Evolutionary conservation across 1,140 invertebrate genomes (phyloP), one percentile per base, ranked within the genome.

Genomic region (Metopolophium dirhodum): DNA sequence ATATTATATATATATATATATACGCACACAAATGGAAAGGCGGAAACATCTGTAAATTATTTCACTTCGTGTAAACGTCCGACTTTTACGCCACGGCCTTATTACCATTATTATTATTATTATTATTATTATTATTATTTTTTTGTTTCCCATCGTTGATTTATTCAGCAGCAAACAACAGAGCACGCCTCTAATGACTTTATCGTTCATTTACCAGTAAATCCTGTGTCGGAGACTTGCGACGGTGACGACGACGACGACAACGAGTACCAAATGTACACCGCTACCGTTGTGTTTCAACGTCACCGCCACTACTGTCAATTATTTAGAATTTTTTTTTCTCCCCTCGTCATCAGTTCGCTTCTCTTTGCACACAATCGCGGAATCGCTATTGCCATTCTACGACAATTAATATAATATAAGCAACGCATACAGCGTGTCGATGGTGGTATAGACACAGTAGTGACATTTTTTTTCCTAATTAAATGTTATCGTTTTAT

Each of bases 101-200:
- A n/a, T 47, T 26, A 49, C 30, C 30, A 47, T 87, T 87, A 87
- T 87, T 87, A 87, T 47, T n/a, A 86, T 86, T 26, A 23, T 85
- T 26, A 45, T 7, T 87, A 87, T 87, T 87, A 87, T 47, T n/a
- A 86, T 86, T 26, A 23, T 85, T 26, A 45, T 23, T 30, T 61
- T 8, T 57, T 26, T 61, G 11, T 61, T 68, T 45, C 26, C 47
- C 26, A 14, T 30, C 1, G 45, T 49, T 30, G 41, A 87, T 87
- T 87, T 87, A 47, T 87, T 87, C 85, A 47, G 26, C 85, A 47
- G 26, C 30, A n/a, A 87, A 47, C 45, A 87, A 47, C 30, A 23
- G 41, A 87, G 85, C n/a, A 30, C 45, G 30, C n/a, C 30, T 86
- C 14, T 45, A 47, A 87, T n/a, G 85, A 49, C 26, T 45, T 87